Evolutionary conservation across 2,797 vertebrate species (phyloP).

Genomic region (Cossypha polioptera): DNA sequence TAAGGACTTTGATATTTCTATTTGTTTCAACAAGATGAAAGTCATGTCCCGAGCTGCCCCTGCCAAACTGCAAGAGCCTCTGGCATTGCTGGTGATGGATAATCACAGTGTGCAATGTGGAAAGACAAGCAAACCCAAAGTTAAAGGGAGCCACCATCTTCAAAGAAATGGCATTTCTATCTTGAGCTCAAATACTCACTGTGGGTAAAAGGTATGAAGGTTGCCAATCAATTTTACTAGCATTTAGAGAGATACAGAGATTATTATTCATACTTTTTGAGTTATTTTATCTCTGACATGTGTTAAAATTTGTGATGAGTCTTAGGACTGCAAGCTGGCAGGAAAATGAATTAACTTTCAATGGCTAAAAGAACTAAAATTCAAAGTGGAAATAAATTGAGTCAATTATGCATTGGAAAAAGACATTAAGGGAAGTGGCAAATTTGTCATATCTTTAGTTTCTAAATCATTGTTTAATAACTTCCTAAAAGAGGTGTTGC

Average conservation of each 20-base stretch:
- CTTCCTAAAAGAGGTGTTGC: background rate
- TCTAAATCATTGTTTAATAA: constrained; percentile 8
- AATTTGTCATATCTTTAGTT: background rate
- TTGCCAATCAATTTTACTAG: background rate
- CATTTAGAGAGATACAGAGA: background rate
- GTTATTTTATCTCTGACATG: background rate
- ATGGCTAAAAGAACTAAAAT: background rate
- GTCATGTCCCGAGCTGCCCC: background rate
- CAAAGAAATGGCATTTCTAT: background rate
- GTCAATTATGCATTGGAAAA: background rate
- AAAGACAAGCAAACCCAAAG: background rate
- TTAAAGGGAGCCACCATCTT: background rate
- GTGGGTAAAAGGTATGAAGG: background rate
- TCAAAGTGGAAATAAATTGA: background rate
- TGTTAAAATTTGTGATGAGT: background rate
- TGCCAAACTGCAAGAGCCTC: background rate
- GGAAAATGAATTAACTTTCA: background rate
- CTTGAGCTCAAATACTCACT: background rate
- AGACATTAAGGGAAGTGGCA: background rate
- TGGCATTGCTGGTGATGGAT: background rate
- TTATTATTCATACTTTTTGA: background rate
- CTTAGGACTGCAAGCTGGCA: background rate
- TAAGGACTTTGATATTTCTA: background rate
- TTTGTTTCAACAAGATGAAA: constrained; percentile 27
- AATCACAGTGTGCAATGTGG: background rate